phyloP scores from a whole-genome alignment of 2,113 vertebrate genomes.

The Dicerorhinus sumatrensis region DNA sequence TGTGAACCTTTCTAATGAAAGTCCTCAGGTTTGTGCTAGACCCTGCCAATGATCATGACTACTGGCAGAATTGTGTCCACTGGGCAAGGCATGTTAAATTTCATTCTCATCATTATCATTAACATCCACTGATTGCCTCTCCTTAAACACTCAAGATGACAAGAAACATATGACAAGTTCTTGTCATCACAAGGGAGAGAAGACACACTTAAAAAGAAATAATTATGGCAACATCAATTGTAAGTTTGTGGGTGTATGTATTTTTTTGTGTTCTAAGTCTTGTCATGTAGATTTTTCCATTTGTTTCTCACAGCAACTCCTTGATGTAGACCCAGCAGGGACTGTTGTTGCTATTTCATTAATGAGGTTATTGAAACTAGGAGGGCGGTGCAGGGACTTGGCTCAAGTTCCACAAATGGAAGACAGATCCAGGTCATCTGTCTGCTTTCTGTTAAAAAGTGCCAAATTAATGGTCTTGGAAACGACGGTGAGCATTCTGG shows the following conservation, averaged over 20 bases:
- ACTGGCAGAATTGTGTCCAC: neutral
- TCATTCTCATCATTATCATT: neutral
- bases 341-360: neutral
- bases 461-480: neutral
- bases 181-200: neutral
- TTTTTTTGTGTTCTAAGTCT: neutral
- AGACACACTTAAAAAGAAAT: neutral
- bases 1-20: neutral
- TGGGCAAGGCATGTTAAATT: neutral
- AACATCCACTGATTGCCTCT: neutral
- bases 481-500: neutral
- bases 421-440: neutral
- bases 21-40: neutral
- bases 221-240: neutral
- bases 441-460: neutral
- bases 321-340: neutral
- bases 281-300: neutral
- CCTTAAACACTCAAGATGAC: neutral
- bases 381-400: neutral
- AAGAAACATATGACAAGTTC: neutral
- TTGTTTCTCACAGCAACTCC: neutral
- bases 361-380: neutral
- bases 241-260: neutral
- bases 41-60: neutral
- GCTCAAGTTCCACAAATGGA: neutral